Evolutionary conservation across 1,140 invertebrate species (phyloP).

Genomic region (Psilanteris sp.): DNA sequence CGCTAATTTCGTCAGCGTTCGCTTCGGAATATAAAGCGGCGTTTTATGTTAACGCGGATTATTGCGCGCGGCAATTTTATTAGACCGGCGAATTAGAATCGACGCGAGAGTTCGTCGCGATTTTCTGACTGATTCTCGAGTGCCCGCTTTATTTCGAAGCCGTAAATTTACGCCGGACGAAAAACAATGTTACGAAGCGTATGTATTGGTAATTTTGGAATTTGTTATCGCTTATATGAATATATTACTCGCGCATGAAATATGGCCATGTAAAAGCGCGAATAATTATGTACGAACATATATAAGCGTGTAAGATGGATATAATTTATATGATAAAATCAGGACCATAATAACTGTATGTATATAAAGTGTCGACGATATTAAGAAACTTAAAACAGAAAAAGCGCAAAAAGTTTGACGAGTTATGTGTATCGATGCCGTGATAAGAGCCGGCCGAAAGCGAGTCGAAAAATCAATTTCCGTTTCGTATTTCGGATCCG

Average conservation of each 20-base stretch:
- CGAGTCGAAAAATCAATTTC: neutral
- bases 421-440: constrained; percentile 4
- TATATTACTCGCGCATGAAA: constrained; percentile 9
- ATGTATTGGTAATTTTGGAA: no score
- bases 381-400: neutral
- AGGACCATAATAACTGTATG: constrained; percentile 1
- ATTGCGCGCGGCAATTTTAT: no score
- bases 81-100: no score
- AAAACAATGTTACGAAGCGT: no score
- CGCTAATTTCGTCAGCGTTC: constrained; percentile 10
- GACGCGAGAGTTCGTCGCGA: no score
- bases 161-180: no score
- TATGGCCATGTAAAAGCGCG: constrained; percentile 16
- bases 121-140: no score
- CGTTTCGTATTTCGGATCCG: no score
- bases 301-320: constrained; percentile 11
- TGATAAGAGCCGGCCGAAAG: neutral
- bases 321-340: constrained; percentile 33
- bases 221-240: constrained; percentile 3
- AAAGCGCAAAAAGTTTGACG: neutral
- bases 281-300: constrained; percentile 43
- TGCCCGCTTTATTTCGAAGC: no score
- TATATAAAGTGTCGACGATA: constrained; percentile 29
- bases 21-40: constrained; percentile 23
- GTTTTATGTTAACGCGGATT: constrained; percentile 23